Base-by-base conservation (phyloP, 1,140 invertebrate genomes). In the Cataglyphis hispanica region DNA sequence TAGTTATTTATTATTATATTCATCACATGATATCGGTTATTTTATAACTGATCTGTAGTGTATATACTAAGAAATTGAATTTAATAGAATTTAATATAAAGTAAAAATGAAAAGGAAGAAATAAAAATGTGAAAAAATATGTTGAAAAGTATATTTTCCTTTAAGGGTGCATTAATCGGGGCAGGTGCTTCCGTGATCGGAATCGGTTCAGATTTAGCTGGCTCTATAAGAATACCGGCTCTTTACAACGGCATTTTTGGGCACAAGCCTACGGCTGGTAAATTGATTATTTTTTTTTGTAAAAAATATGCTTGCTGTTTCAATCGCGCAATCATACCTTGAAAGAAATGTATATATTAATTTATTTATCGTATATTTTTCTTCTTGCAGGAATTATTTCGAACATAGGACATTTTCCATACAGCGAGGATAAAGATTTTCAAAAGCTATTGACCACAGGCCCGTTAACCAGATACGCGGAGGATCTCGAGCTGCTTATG, bases 241-340 rank as follows among this genome's bases (percentile, higher is more conserved):
- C 96, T 97, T 53, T 98, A 98, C 91, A 98, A 97, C 94, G 98
- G 98, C 25, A 95, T 99, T 40, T 99, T 98, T 92, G 98, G 98
- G 34, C 98, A 98, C 93, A 99, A 98, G 92, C 97, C 98, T 22
- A 97, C 98, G 1, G 95, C 96, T 87, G 96, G 97, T 96, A 91
- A 92, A 87, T 46, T 75, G 11, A 46, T 13, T 2, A 37, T 61
- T 64, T 19, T n/a, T 69, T 27, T 40, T 40, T 53, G n/a, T n/a
- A n/a, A n/a, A 61, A 43, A 25, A 11, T 16, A 13, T 31, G 31
- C 2, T 31, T 31, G 2, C 2, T 31, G 31, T 31, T 31, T 31
- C 31, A 31, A 31, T 31, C 31, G 31, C 31, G 4, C 2, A 31
- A n/a, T n/a, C 31, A 31, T 31, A 74, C 5, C 46, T 34, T n/a